Conservation (phyloP, 2,797 vertebrate genomes). For the Philypnodon macrostomus region DNA sequence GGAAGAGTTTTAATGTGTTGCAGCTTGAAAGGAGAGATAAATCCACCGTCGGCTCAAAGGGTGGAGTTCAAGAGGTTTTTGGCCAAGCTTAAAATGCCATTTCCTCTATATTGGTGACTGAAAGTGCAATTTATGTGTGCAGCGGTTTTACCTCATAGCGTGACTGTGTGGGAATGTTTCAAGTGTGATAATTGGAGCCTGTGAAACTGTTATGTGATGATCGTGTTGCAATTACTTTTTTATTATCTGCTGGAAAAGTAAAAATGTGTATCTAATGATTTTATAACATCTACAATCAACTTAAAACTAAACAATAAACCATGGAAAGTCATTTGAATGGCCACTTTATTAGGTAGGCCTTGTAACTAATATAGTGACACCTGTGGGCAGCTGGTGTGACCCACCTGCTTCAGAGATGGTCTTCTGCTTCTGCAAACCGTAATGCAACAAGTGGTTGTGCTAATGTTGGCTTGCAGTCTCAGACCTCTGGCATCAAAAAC, state of each 20-base stretch:
- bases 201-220: conserved; percentile 10
- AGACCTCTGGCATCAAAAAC: too few species aligned
- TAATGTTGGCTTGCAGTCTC: too few species aligned
- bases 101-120: conserved; percentile 53
- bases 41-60: conserved; percentile 54
- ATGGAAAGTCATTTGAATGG: neutral
- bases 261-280: neutral
- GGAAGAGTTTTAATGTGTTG: conserved; percentile 72
- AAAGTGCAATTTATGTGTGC: conserved; percentile 45
- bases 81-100: conserved; percentile 58
- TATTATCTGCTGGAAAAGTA: neutral
- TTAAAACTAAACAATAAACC: neutral
- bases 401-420: too few species aligned
- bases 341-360: too few species aligned
- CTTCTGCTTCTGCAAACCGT: too few species aligned
- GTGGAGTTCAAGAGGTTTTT: conserved; percentile 62
- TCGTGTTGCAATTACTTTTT: conserved; percentile 20
- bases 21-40: conserved; percentile 75
- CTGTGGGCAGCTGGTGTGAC: too few species aligned
- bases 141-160: conserved; percentile 17
- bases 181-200: conserved; percentile 12
- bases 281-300: neutral
- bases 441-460: too few species aligned
- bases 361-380: too few species aligned
- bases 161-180: conserved; percentile 19